These are phyloP conservation scores for Intellagama lesueurii DNA, from an alignment of 2,797 vertebrate species.

Conservation along the genomic window DNA sequence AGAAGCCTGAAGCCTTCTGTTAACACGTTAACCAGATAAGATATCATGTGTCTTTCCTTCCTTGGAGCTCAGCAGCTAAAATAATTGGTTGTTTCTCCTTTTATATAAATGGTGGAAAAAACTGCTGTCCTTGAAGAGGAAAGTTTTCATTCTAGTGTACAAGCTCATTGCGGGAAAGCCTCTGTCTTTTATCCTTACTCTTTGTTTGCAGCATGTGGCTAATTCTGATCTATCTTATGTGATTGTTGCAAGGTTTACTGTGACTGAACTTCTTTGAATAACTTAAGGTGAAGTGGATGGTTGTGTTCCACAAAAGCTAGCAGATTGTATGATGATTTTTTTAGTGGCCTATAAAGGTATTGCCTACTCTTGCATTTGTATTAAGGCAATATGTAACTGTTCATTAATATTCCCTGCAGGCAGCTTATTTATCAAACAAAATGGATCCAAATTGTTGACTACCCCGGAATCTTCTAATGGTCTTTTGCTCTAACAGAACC, in stretches of 20 bases:
- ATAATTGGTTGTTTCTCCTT: not conserved
- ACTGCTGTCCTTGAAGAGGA: not conserved
- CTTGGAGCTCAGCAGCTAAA: not conserved
- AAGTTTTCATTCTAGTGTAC: not conserved
- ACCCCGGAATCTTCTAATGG: not conserved
- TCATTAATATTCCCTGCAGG: not conserved
- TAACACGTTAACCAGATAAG: constrained; percentile 33
- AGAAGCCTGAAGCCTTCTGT: constrained; percentile 29
- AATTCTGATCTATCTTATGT: not conserved
- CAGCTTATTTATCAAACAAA: not conserved
- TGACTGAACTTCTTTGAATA: not conserved
- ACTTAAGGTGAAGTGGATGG: not conserved
- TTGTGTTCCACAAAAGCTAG: too few species aligned
- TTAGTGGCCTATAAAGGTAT: not conserved
- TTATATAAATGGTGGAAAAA: not conserved
- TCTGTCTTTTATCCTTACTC: not conserved
- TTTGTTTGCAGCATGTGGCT: not conserved
- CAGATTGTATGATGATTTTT: too few species aligned
- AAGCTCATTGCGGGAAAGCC: not conserved
- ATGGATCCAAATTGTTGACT: not conserved
- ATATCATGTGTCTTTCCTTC: not conserved
- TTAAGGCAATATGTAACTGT: too few species aligned
- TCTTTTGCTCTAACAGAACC: not conserved
- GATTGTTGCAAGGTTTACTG: not conserved
- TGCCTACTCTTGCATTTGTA: too few species aligned